phyloP scores from a whole-genome alignment of 1,140 invertebrate species.

The Magallana ariakensis region DNA sequence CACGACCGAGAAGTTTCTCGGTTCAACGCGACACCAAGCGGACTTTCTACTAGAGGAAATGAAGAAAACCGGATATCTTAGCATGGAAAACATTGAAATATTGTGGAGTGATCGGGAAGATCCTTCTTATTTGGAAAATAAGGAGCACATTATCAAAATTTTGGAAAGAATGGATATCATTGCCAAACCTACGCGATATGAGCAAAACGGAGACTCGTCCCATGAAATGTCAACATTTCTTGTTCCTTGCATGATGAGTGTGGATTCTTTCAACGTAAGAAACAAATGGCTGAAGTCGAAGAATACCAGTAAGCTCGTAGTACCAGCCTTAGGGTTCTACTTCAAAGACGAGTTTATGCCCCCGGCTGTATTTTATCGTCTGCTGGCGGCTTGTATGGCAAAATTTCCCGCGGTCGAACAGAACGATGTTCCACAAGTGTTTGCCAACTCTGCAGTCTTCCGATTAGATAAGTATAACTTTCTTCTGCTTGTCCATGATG shows the following conservation, averaged over 20 bases:
- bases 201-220: background rate
- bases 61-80: conserved; percentile 4
- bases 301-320: background rate
- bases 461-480: conserved; percentile 22
- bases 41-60: background rate
- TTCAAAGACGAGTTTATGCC: conserved; percentile 39
- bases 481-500: background rate
- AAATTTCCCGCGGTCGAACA: conserved; percentile 20
- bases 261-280: background rate
- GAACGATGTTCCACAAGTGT: background rate
- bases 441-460: conserved; percentile 11
- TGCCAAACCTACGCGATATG: background rate
- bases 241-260: conserved; percentile 24
- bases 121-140: conserved; percentile 1
- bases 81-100: conserved; percentile 12
- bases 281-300: conserved; percentile 15
- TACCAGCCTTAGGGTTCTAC: conserved; percentile 17
- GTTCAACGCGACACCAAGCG: background rate
- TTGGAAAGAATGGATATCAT: conserved; percentile 45
- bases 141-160: conserved; percentile 38
- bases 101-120: conserved; percentile 17
- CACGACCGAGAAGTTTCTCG: conserved; percentile 31
- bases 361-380: conserved; percentile 24
- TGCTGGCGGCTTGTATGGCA: conserved; percentile 5
- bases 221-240: background rate